phyloP scores from a whole-genome alignment of 2,797 vertebrate species.

The Paguma larvata region DNA sequence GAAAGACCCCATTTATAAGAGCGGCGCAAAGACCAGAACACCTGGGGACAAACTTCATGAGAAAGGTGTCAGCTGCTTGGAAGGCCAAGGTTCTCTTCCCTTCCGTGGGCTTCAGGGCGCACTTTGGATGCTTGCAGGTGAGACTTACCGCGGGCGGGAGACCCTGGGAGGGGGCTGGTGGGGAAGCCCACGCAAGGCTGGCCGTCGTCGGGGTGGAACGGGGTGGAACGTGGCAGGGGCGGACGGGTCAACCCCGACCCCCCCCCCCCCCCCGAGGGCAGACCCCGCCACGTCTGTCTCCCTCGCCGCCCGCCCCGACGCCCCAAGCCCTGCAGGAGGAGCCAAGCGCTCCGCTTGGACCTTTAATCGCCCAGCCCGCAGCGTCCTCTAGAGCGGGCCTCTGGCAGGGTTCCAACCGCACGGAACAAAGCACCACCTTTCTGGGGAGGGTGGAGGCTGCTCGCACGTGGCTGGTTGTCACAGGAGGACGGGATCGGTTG shows the following conservation, averaged over 20 bases:
- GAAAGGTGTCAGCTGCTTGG: too few species aligned
- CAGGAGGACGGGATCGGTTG: background rate
- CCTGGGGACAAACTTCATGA: too few species aligned
- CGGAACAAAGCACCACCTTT: background rate
- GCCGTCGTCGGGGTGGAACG: background rate
- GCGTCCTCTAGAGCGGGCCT: fast-evolving
- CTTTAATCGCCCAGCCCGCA: fast-evolving
- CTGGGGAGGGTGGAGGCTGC: background rate
- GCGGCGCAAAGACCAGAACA: too few species aligned
- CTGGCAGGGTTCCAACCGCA: background rate
- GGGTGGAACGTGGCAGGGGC: background rate
- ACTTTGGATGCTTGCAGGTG: fast-evolving
- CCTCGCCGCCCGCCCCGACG: fast-evolving
- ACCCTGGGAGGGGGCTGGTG: background rate
- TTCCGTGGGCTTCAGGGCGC: background rate
- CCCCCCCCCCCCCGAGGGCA: fast-evolving
- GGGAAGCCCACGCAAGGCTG: background rate
- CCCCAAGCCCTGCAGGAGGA: background rate
- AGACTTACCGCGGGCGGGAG: fast-evolving
- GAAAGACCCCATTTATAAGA: background rate
- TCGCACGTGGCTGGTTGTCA: background rate
- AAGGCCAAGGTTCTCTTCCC: background rate
- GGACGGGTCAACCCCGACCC: background rate
- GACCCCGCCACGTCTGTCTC: fast-evolving
- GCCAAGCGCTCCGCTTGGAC: too few species aligned